Conservation (phyloP, 2,888 invertebrate genomes). For the Hemaris fuciformis region DNA sequence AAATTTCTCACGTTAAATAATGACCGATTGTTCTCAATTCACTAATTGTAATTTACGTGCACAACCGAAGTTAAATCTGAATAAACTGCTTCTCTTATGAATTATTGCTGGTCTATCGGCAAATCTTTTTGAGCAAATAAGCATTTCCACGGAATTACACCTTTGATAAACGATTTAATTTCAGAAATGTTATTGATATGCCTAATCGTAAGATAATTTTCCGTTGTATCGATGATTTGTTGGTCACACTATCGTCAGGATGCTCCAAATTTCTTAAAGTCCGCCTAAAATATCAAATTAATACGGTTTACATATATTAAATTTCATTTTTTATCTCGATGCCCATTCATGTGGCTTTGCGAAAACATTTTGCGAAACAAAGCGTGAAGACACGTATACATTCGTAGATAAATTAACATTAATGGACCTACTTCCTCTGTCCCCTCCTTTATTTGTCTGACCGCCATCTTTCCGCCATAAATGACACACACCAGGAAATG, state of each 20-base stretch:
- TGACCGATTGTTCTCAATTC: neutral
- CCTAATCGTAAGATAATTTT: neutral
- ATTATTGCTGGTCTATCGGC: neutral
- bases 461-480: neutral
- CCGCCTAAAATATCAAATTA: neutral
- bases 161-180: neutral
- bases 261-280: neutral
- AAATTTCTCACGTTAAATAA: neutral
- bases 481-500: neutral
- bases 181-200: neutral
- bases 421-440: neutral
- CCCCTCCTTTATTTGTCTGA: neutral
- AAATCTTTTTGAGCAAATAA: neutral
- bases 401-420: neutral
- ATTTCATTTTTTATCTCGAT: neutral
- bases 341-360: neutral
- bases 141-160: neutral
- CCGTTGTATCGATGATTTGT: neutral
- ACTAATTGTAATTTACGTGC: neutral
- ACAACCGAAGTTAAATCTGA: too few relatives aligned
- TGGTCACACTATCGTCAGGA: neutral
- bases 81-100: neutral
- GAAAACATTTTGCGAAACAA: neutral
- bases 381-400: neutral
- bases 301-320: constrained; percentile 1